Evolutionary conservation across 2,113 vertebrate genomes (phyloP).

Genomic region (Brevimyrus niger): DNA sequence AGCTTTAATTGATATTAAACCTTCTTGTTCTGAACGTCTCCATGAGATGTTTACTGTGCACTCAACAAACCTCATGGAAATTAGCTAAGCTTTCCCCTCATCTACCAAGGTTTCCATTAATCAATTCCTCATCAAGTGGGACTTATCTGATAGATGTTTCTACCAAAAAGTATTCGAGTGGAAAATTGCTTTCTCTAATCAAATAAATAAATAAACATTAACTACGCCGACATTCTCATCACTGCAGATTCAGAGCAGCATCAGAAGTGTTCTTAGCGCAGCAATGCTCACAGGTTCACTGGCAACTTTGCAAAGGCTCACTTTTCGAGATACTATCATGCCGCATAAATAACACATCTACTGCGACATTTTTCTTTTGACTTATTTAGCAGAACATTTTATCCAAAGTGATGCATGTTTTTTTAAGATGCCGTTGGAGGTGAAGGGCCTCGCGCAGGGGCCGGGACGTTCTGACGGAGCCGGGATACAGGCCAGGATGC

Average conservation of each 20-base stretch:
- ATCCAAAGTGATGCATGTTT: neutral
- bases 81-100: neutral
- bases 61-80: constrained; percentile 10
- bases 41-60: constrained; percentile 9
- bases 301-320: neutral
- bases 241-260: neutral
- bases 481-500: neutral
- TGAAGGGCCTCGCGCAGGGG: neutral
- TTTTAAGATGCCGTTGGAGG: neutral
- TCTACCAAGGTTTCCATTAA: neutral
- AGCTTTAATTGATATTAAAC: constrained; percentile 15
- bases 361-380: neutral
- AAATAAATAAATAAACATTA: constrained; percentile 12
- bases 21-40: neutral
- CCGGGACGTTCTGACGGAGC: neutral
- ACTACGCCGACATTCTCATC: neutral
- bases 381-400: neutral
- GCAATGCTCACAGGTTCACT: neutral
- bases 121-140: constrained; percentile 4
- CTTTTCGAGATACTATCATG: neutral
- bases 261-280: neutral
- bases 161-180: constrained; percentile 2
- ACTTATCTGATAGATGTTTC: constrained; percentile 1
- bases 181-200: constrained; percentile 14
- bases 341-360: neutral